Percentiles rank a stretch among this genome's conserved stretches.
These are phyloP conservation scores for Drosophila meridionalis DNA, from an alignment of 2,888 invertebrate genomes.

Conservation along the genomic window DNA sequence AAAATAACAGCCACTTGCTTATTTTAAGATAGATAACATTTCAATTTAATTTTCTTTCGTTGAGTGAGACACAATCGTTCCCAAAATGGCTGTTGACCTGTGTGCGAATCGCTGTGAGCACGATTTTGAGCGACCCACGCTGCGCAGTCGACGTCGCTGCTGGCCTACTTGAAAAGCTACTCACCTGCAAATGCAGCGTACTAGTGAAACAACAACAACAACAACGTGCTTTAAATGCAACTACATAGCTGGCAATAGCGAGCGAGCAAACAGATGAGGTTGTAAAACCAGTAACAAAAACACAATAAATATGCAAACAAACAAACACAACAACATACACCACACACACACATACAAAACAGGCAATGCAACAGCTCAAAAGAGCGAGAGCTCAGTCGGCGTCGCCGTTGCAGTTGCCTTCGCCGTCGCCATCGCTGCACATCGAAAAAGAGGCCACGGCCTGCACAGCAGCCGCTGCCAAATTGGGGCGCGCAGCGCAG, in stretches of 20 bases:
- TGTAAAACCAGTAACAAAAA: slow-evolving; percentile 59
- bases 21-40: slow-evolving; percentile 42
- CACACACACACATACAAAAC: slow-evolving; percentile 11
- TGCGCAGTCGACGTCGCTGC: slow-evolving; percentile 32
- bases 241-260: slow-evolving; percentile 35
- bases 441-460: slow-evolving; percentile 70
- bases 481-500: slow-evolving; percentile 62
- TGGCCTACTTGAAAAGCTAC: slow-evolving; percentile 65
- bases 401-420: slow-evolving; percentile 17
- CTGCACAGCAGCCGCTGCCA: slow-evolving; percentile 46
- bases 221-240: slow-evolving; percentile 46
- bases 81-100: slow-evolving; percentile 56
- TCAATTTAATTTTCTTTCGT: slow-evolving; percentile 6
- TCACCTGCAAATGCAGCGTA: slow-evolving; percentile 57
- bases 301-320: slow-evolving; percentile 66
- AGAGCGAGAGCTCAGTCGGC: slow-evolving; percentile 30
- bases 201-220: slow-evolving; percentile 29
- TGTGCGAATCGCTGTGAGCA: slow-evolving; percentile 20
- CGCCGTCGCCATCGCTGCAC: slow-evolving; percentile 26
- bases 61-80: neutral
- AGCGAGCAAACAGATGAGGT: slow-evolving; percentile 56
- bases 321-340: slow-evolving; percentile 13
- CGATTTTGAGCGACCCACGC: slow-evolving; percentile 53
- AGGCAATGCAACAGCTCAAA: slow-evolving; percentile 52
- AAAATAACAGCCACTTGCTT: slow-evolving; percentile 31